phyloP scores from a whole-genome alignment of 2,797 vertebrate species.

The Rhadinocentrus ornatus region DNA sequence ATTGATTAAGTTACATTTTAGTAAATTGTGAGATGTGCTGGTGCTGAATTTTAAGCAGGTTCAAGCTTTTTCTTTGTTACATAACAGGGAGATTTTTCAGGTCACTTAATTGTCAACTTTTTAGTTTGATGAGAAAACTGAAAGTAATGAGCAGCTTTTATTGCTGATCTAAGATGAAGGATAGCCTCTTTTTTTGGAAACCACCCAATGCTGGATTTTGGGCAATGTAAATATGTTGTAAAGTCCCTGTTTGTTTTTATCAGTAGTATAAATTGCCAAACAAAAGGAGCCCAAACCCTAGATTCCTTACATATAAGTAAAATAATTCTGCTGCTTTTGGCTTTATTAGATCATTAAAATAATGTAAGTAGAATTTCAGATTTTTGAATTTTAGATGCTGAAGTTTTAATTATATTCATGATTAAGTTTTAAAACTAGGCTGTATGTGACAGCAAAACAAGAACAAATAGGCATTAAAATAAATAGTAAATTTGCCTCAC shows the following conservation, averaged over 20 bases:
- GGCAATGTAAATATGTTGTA: not conserved
- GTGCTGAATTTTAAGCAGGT: not conserved
- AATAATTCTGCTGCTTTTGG: not conserved
- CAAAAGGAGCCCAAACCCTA: not conserved
- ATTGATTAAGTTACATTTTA: constrained; percentile 12
- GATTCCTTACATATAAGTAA: not conserved
- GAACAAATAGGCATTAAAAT: not conserved
- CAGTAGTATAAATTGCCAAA: not conserved
- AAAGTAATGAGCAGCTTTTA: not conserved
- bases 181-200: not conserved
- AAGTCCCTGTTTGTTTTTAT: not conserved
- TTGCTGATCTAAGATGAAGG: not conserved
- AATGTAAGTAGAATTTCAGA: not conserved
- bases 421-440: not conserved
- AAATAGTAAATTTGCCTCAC: not conserved
- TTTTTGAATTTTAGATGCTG: too few species aligned
- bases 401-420: not conserved
- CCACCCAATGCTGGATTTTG: not conserved
- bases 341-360: not conserved
- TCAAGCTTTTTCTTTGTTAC: constrained; percentile 10
- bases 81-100: not conserved
- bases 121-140: not conserved
- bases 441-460: not conserved
- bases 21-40: constrained; percentile 10
- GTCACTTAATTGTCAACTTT: not conserved